phyloP scores from a whole-genome alignment of 1,140 invertebrate genomes.

The Drosophila kohkoa region DNA sequence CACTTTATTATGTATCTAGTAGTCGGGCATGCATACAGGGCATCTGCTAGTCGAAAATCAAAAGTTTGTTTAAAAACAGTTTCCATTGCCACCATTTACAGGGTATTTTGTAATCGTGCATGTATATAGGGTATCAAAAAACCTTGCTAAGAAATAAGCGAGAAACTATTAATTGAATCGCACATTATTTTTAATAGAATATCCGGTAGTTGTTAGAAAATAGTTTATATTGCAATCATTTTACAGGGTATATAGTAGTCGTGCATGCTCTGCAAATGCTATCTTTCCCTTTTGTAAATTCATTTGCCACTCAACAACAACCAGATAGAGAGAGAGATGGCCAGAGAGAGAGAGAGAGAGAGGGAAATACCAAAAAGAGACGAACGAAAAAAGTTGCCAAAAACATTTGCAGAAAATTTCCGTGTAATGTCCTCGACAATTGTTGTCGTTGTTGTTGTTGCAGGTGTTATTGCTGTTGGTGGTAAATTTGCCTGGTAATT shows the following conservation, averaged over 20 bases:
- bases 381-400: conserved; percentile 42
- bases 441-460: conserved; percentile 20
- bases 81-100: too few relatives aligned
- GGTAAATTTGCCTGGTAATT: conserved; percentile 48
- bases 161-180: too few relatives aligned
- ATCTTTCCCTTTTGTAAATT: conserved; percentile 23
- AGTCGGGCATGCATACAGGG: too few relatives aligned
- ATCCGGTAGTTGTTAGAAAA: too few relatives aligned
- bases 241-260: neutral
- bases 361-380: conserved; percentile 4
- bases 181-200: too few relatives aligned
- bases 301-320: conserved; percentile 26
- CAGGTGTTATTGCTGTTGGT: conserved; percentile 23
- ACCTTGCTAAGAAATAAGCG: too few relatives aligned
- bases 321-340: neutral
- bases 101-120: too few relatives aligned
- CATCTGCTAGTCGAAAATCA: too few relatives aligned
- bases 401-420: conserved; percentile 62
- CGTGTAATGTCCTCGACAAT: conserved; percentile 53
- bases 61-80: too few relatives aligned
- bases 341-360: neutral
- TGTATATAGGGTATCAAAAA: too few relatives aligned
- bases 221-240: too few relatives aligned
- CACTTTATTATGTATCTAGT: too few relatives aligned
- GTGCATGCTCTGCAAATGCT: neutral